Percentiles rank a stretch among this genome's conserved stretches.
Conservation (phyloP, 1,140 invertebrate genomes). For the Rhyacophila brunnea region DNA sequence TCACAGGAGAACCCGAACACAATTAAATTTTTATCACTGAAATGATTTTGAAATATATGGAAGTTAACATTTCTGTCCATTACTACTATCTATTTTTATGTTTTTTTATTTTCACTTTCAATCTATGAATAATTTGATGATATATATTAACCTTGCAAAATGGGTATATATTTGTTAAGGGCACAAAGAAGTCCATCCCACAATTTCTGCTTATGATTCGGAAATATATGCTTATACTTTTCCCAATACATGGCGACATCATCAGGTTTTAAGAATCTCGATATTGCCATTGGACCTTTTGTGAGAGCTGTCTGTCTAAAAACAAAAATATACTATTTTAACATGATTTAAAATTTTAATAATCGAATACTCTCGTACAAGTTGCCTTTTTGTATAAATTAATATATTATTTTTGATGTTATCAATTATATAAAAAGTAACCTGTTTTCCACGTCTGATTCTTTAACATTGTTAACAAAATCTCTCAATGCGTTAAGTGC, state of each 20-base stretch:
- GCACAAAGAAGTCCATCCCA: slow-evolving; percentile 57
- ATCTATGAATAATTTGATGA: too few relatives aligned
- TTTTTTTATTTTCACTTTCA: too few relatives aligned
- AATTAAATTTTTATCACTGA: too few relatives aligned
- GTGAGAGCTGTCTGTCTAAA: background rate
- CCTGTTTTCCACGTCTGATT: background rate
- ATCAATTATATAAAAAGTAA: too few relatives aligned
- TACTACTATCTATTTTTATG: too few relatives aligned
- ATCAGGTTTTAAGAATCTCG: slow-evolving; percentile 45
- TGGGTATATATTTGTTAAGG: slow-evolving; percentile 55
- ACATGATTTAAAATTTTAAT: background rate
- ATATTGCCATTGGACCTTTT: slow-evolving; percentile 41
- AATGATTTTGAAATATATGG: too few relatives aligned
- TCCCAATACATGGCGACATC: slow-evolving; percentile 57
- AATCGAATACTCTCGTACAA: too few relatives aligned
- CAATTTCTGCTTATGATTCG: slow-evolving; percentile 47
- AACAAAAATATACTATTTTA: background rate
- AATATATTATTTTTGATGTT: too few relatives aligned
- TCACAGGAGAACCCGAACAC: too few relatives aligned
- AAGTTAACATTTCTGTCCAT: too few relatives aligned
- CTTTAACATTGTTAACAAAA: slow-evolving; percentile 43
- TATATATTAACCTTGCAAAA: slow-evolving; percentile 48
- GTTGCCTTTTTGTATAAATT: too few relatives aligned
- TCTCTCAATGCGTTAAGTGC: slow-evolving; percentile 57
- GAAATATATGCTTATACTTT: slow-evolving; percentile 47